These are phyloP conservation scores for Sylvia atricapilla DNA, from an alignment of 2,113 vertebrate genomes.

Conservation along the genomic window DNA sequence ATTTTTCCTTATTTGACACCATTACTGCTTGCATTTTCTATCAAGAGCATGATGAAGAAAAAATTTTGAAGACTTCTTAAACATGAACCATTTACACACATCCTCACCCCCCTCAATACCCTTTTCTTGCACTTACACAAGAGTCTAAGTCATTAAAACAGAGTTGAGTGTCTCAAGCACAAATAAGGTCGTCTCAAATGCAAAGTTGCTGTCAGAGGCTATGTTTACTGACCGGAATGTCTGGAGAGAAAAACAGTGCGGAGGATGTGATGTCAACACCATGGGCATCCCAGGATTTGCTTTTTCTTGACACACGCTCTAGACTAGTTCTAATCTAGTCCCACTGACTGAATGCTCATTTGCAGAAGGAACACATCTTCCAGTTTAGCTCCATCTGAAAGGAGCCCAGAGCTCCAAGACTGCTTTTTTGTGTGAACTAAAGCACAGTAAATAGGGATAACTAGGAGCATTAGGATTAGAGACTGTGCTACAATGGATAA, in stretches of 20 bases:
- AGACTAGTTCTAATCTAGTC: neutral
- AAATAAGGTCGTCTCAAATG: neutral
- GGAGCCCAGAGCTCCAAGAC: neutral
- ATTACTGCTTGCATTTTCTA: neutral
- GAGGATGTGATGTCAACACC: neutral
- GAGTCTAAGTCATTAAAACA: neutral
- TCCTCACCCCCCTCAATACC: too few relatives aligned
- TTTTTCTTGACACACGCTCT: neutral
- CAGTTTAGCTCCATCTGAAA: slow-evolving; percentile 11
- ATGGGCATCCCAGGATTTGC: neutral
- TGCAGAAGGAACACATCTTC: slow-evolving; percentile 28
- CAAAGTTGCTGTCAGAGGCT: neutral
- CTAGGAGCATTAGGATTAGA: slow-evolving; percentile 36
- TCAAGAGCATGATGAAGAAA: neutral
- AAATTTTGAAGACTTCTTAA: neutral
- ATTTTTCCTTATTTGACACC: neutral
- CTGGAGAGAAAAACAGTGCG: neutral
- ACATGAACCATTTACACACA: neutral
- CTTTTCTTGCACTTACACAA: neutral
- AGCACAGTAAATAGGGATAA: slow-evolving; percentile 32
- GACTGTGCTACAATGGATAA: neutral
- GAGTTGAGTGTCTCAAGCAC: neutral
- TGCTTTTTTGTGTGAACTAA: neutral
- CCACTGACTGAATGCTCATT: neutral
- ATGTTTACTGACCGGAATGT: neutral